A percentile compares a stretch with the other conserved stretches of the same genome.
Conservation (phyloP, 2,113 vertebrate genomes). For the Sisor rabdophorus region DNA sequence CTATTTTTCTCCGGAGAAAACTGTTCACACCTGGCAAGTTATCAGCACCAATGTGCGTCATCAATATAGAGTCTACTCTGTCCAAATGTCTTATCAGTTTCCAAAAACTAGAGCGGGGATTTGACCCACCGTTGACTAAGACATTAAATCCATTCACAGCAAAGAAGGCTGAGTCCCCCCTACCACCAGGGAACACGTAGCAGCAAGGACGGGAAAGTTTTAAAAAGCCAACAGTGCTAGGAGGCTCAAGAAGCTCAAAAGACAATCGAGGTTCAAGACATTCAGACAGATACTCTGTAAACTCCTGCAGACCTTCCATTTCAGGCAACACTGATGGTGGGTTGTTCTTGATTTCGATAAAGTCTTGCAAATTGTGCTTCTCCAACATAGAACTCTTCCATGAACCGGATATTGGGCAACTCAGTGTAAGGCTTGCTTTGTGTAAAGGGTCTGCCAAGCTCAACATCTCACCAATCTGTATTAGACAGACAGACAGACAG, state of each 20-base stretch:
- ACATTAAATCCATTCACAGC: conserved; percentile 91
- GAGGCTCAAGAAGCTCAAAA: conserved; percentile 88
- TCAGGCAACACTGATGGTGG: conserved; percentile 65
- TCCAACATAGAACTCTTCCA: conserved; percentile 73
- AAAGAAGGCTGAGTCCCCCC: conserved; percentile 88
- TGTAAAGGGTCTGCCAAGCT: conserved; percentile 56
- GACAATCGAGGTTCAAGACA: conserved; percentile 80
- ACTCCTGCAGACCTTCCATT: conserved; percentile 90
- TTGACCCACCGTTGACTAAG: conserved; percentile 86
- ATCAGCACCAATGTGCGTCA: conserved; percentile 83
- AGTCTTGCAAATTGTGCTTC: conserved; percentile 70
- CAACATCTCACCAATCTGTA: conserved; percentile 76
- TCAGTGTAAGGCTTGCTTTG: conserved; percentile 76
- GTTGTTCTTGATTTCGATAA: conserved; percentile 77
- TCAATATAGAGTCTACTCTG: conserved; percentile 84
- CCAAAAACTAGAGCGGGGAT: conserved; percentile 87
- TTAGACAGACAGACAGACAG: background rate
- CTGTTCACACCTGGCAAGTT: conserved; percentile 90
- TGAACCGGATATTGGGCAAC: conserved; percentile 75
- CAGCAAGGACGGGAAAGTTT: conserved; percentile 91
- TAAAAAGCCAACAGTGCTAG: conserved; percentile 83
- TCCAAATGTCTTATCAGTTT: conserved; percentile 94
- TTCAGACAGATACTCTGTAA: conserved; percentile 86
- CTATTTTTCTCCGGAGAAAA: conserved; percentile 82
- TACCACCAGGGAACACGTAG: conserved; percentile 90